These are phyloP conservation scores for Heterotilapia buettikoferi DNA, from an alignment of 2,113 vertebrate genomes.

Conservation along the genomic window DNA sequence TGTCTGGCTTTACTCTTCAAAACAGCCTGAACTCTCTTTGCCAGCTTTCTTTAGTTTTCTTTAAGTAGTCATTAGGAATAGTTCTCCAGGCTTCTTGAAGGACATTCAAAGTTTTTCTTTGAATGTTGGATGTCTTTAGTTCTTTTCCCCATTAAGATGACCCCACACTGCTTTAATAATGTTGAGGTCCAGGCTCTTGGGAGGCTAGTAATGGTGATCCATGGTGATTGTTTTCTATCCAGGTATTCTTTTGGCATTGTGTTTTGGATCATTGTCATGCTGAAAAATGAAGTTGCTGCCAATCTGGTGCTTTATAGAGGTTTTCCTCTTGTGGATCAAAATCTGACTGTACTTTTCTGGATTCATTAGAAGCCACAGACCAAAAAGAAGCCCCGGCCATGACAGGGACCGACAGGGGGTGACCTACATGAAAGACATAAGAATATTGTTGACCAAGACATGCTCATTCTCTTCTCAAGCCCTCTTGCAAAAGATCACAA, in stretches of 20 bases:
- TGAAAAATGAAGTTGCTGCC: neutral
- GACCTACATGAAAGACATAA: neutral
- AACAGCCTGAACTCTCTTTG: neutral
- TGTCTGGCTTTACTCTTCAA: neutral
- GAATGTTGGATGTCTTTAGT: neutral
- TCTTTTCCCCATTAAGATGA: neutral
- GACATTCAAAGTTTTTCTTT: neutral
- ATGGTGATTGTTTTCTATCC: neutral
- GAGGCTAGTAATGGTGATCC: neutral
- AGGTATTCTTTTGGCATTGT: accelerated
- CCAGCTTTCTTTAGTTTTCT: neutral
- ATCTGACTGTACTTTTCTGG: accelerated
- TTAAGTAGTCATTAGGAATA: neutral
- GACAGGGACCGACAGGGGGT: neutral
- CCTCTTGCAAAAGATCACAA: neutral
- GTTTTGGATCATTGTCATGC: neutral
- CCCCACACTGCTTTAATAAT: neutral
- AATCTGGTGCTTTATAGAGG: neutral
- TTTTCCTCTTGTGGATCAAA: accelerated
- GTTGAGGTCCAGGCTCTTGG: neutral
- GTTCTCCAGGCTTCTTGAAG: neutral
- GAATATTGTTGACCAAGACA: neutral
- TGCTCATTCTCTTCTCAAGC: neutral
- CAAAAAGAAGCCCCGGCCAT: neutral
- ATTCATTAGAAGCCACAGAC: neutral